Percentiles rank a stretch among this genome's conserved stretches.
Evolutionary conservation across 2,888 invertebrate genomes (phyloP).

Genomic region (Amphimallon solstitiale): DNA sequence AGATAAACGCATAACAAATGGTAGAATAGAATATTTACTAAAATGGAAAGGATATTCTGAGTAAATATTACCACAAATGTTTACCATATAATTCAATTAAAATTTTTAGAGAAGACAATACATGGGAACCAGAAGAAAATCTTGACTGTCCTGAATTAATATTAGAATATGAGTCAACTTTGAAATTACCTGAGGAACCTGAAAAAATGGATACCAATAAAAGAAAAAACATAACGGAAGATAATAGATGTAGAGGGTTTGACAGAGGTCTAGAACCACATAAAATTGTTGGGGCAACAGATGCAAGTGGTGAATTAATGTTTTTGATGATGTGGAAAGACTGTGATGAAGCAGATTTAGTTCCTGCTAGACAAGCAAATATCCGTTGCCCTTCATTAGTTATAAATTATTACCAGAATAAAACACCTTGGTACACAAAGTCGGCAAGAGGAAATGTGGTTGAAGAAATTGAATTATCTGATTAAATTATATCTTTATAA

Average conservation of each 20-base stretch:
- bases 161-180: constrained; percentile 58
- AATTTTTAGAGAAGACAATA: constrained; percentile 68
- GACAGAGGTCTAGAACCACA: constrained; percentile 83
- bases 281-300: constrained; percentile 89
- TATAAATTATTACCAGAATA: constrained; percentile 72
- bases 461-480: constrained; percentile 47
- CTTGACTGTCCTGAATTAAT: constrained; percentile 81
- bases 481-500: constrained; percentile 37
- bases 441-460: constrained; percentile 29
- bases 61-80: constrained; percentile 60
- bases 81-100: background rate
- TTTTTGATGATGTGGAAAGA: constrained; percentile 90
- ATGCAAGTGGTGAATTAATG: constrained; percentile 87
- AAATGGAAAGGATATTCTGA: constrained; percentile 76
- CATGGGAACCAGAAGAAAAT: constrained; percentile 87
- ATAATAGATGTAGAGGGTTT: constrained; percentile 73
- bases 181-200: constrained; percentile 34
- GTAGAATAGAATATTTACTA: constrained; percentile 74
- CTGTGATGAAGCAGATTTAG: constrained; percentile 74
- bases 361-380: constrained; percentile 70
- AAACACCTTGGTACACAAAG: constrained; percentile 50
- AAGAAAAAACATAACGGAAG: constrained; percentile 60
- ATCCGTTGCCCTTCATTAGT: constrained; percentile 71
- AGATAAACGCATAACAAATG: constrained; percentile 74
- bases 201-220: constrained; percentile 54